Evolutionary conservation across 2,888 invertebrate species (phyloP), one percentile per base, ranked within the genome.

Genomic region (Leptura quadrifasciata): DNA sequence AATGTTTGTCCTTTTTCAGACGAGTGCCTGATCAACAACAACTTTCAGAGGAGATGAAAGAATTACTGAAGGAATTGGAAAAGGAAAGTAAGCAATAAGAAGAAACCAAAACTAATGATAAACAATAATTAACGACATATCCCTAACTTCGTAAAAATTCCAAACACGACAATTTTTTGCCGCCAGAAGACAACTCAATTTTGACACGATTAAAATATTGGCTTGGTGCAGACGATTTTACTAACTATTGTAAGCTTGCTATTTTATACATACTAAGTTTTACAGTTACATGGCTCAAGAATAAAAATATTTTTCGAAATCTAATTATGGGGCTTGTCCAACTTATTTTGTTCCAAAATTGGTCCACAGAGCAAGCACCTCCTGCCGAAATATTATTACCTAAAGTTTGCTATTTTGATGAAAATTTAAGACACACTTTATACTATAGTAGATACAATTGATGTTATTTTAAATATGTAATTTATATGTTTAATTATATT

Each of bases 21-120:
- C 81, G 80, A 79, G 82, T 85, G 21, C 63, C 85, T 6, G 88
- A 89, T 75, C 89, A 89, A 78, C 89, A 89, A 67, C 87, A 88
- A 77, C 85, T 89, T 4, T 89, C 89, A 6, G 88, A 88, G 65
- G 89, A 89, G 84, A 89, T 89, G 89, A 88, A 86, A 76, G 85
- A 87, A 71, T 85, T 89, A 15, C 85, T 89, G 2, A 86, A 87
- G 81, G 88, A 89, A 78, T 85, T 89, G 81, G 89, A 89, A 81
- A 85, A 86, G 78, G 87, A 88, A 78, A 86, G 84, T 81, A 88
- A 89, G 84, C 88, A 89, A 83, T 89, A 89, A 88, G 83, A 77
- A 70, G 47, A 58, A 76, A 15, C 12, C 21, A 21, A 74, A 75
- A 67, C 21, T 65, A 68, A 80, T 76, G 17, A 6, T 6, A 54